phyloP scores from a whole-genome alignment of 2,797 vertebrate genomes.

The Paratrypauchen microcephalus region DNA sequence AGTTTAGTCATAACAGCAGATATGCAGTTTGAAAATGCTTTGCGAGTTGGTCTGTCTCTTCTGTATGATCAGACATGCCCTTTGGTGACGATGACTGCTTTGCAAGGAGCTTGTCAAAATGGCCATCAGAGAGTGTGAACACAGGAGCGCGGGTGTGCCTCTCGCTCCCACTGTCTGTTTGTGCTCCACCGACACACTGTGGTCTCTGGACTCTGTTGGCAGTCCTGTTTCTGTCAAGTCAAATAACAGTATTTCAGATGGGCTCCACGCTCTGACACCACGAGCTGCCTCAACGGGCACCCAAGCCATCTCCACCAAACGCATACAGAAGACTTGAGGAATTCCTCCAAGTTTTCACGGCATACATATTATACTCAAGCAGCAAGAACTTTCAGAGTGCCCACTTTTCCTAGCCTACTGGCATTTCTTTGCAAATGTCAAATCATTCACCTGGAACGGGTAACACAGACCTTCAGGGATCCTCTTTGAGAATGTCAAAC shows the following conservation, averaged over 20 bases:
- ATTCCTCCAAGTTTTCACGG: constrained; percentile 18
- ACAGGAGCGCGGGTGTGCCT: constrained; percentile 35
- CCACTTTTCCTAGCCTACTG: constrained; percentile 48
- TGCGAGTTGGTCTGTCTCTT: constrained; percentile 14
- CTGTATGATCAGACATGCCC: constrained; percentile 37
- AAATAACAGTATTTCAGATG: constrained; percentile 65
- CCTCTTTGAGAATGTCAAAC: constrained; percentile 71
- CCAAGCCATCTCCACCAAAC: constrained; percentile 26
- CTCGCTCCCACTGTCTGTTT: constrained; percentile 64
- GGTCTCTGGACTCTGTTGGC: constrained; percentile 71
- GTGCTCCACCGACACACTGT: constrained; percentile 66
- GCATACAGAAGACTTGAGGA: constrained; percentile 22
- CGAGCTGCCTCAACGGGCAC: constrained; percentile 41
- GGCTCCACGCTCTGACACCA: constrained; percentile 51
- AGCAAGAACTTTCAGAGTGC: constrained; percentile 36
- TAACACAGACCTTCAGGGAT: constrained; percentile 63
- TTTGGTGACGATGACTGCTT: constrained; percentile 31
- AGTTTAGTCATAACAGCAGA: background rate
- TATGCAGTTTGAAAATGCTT: constrained; percentile 13
- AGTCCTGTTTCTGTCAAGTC: constrained; percentile 68
- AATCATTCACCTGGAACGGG: constrained; percentile 69
- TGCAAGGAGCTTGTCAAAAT: constrained; percentile 49
- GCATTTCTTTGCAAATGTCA: constrained; percentile 76
- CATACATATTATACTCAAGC: constrained; percentile 18
- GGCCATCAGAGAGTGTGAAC: constrained; percentile 63